These are phyloP conservation scores for Sturnus vulgaris DNA, from an alignment of 2,113 vertebrate species.

Conservation along the genomic window DNA sequence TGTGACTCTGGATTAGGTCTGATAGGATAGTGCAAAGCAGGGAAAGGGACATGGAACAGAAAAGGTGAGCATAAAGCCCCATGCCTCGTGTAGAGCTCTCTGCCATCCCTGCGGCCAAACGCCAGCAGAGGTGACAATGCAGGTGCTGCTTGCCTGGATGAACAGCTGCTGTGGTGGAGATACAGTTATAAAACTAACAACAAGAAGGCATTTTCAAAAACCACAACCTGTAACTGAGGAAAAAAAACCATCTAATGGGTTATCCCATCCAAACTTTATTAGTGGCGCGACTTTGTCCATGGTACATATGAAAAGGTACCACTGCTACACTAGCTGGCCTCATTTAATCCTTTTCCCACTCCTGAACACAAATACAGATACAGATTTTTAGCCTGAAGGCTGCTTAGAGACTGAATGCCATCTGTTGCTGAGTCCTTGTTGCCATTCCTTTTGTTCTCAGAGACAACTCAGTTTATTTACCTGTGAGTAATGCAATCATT, in stretches of 20 bases:
- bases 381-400: not conserved
- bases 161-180: not conserved
- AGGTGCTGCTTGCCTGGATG: not conserved
- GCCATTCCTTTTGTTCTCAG: not conserved
- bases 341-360: not conserved
- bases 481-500: slow-evolving; percentile 36
- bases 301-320: not conserved
- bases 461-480: slow-evolving; percentile 4
- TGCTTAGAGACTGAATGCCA: not conserved
- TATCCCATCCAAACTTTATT: not conserved
- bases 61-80: not conserved
- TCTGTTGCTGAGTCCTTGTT: not conserved
- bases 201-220: not conserved
- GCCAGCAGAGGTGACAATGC: not conserved
- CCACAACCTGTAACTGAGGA: not conserved
- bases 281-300: not conserved
- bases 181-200: not conserved
- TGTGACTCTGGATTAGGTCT: not conserved
- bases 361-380: not conserved
- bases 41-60: not conserved
- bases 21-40: not conserved
- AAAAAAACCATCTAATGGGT: not conserved
- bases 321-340: not conserved
- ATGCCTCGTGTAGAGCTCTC: not conserved
- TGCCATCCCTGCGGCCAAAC: not conserved